These are phyloP conservation scores for Cyprinodon tularosa DNA, from an alignment of 2,113 vertebrate species.

Conservation along the genomic window DNA sequence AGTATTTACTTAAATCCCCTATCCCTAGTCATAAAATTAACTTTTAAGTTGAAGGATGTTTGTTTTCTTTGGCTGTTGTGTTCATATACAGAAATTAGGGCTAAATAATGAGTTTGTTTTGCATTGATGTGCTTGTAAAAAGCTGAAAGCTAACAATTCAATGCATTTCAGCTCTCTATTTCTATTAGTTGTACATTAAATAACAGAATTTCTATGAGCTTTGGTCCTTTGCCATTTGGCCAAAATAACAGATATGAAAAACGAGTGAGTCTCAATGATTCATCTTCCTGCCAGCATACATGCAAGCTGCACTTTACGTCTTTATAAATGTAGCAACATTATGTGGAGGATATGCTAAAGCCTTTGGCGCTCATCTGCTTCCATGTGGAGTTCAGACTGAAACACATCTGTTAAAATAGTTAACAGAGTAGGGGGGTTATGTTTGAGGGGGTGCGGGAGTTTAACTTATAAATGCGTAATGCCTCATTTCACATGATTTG, in stretches of 20 bases:
- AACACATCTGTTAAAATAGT: slow-evolving; percentile 46
- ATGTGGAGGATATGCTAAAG: slow-evolving; percentile 25
- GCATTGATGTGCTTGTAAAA: not conserved
- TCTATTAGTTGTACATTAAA: not conserved
- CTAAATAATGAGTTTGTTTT: not conserved
- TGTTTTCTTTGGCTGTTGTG: slow-evolving; percentile 27
- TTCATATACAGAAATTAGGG: not conserved
- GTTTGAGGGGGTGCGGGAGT: slow-evolving; percentile 3
- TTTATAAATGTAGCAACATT: slow-evolving; percentile 23
- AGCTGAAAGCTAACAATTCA: not conserved
- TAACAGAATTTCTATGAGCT: not conserved
- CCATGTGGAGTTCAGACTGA: not conserved
- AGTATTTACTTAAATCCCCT: slow-evolving; percentile 2
- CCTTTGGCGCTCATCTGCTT: slow-evolving; percentile 29
- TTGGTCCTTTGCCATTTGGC: not conserved
- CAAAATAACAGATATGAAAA: slow-evolving; percentile 4
- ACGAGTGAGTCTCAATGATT: slow-evolving; percentile 10
- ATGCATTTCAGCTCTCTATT: not conserved
- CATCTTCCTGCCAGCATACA: slow-evolving; percentile 3
- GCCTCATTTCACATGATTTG: not conserved
- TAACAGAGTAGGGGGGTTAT: not conserved
- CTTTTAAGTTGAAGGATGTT: slow-evolving; percentile 30
- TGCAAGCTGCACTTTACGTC: slow-evolving; percentile 2
- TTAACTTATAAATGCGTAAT: not conserved
- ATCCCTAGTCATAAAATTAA: slow-evolving; percentile 19